These are phyloP conservation scores for Hepsetus odoe DNA, from an alignment of 2,113 vertebrate genomes.

Conservation along the genomic window DNA sequence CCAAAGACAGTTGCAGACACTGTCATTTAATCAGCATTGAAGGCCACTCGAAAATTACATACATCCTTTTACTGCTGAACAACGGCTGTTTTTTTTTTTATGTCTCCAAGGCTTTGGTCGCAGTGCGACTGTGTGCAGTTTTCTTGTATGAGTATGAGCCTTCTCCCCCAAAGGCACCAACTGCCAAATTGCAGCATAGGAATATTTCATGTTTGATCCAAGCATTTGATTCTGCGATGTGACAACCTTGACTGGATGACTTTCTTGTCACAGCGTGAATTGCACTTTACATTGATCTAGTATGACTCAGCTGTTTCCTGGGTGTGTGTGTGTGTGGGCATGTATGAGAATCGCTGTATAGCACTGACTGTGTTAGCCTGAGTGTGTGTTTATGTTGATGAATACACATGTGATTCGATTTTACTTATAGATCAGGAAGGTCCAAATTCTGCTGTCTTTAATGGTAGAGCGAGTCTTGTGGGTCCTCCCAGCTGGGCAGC, in stretches of 20 bases:
- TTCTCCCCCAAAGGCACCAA: conserved; percentile 24
- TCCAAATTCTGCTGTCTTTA: conserved; percentile 69
- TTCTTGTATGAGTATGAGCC: conserved; percentile 2
- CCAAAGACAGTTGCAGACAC: background rate
- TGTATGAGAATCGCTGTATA: background rate
- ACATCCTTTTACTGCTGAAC: conserved; percentile 35
- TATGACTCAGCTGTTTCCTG: conserved; percentile 36
- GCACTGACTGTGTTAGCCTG: background rate
- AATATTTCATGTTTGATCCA: conserved; percentile 33
- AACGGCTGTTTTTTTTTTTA: conserved; percentile 12
- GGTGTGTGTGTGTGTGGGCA: conserved; percentile 12
- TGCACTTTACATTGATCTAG: background rate
- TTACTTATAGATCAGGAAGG: conserved; percentile 28
- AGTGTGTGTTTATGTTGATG: conserved; percentile 29
- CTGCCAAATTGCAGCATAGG: conserved; percentile 21
- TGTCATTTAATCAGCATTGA: conserved; percentile 32
- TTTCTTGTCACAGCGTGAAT: conserved; percentile 22
- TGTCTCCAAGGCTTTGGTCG: conserved; percentile 20
- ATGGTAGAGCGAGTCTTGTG: conserved; percentile 53
- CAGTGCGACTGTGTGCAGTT: conserved; percentile 20
- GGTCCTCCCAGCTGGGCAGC: too few relatives aligned
- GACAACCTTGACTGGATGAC: conserved; percentile 37
- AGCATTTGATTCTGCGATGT: conserved; percentile 15
- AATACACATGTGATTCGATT: background rate
- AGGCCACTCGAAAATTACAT: conserved; percentile 14